Evolutionary conservation across 2,113 vertebrate species (phyloP).

Genomic region (Trogon melanurus): DNA sequence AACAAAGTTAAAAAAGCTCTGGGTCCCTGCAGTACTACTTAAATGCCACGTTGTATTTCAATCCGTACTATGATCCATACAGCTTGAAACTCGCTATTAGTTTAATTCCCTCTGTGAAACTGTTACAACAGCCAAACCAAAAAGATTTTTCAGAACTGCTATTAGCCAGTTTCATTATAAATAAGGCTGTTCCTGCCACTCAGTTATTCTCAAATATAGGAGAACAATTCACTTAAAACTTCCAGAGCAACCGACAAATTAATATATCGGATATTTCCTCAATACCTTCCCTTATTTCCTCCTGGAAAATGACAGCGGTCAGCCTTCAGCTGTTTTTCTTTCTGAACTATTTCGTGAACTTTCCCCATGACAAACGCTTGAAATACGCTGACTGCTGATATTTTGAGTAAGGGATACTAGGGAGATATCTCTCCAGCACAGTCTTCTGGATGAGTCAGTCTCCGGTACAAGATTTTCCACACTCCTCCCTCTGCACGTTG

Average conservation of each 20-base stretch:
- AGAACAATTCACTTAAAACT: neutral
- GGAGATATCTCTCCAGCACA: neutral
- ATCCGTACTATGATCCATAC: neutral
- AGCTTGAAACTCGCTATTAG: neutral
- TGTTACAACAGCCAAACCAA: neutral
- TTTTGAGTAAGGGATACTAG: neutral
- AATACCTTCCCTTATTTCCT: neutral
- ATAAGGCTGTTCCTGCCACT: neutral
- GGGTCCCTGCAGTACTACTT: neutral
- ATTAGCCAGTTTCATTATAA: neutral
- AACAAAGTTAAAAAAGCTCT: neutral
- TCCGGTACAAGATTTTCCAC: neutral
- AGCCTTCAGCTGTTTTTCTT: neutral
- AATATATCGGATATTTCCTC: neutral
- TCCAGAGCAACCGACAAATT: neutral
- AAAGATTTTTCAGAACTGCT: neutral
- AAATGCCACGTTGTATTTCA: neutral
- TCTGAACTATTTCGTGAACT: neutral
- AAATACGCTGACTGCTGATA: neutral
- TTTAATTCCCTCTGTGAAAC: neutral
- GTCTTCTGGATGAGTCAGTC: slow-evolving; percentile 31
- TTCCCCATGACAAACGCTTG: neutral
- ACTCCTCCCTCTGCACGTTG: slow-evolving; percentile 21
- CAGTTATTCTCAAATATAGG: neutral
- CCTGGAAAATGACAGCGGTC: neutral